Evolutionary conservation across 2,888 invertebrate genomes (phyloP), one percentile per base, ranked within the genome.

Genomic region (Sesamia inferens): DNA sequence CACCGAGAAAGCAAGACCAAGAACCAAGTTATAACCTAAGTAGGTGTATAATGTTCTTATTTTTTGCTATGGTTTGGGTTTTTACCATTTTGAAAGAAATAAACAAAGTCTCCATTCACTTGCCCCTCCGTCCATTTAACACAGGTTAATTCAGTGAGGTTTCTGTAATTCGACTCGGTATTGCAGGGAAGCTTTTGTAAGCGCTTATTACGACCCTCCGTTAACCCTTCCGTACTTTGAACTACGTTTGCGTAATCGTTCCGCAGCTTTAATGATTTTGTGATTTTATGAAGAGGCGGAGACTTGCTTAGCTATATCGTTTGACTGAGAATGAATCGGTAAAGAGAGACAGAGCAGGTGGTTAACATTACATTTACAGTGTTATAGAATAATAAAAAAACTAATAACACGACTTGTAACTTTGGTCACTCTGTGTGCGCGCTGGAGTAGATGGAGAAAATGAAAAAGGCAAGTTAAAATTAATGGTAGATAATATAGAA

Each of bases 161-260:
- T 80, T 76, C 84, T 88, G 93, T 90, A 94, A 94, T 90, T 90
- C 89, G 90, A 93, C 78, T 90, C 92, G 90, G 91, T 91, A 85
- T 87, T 81, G 83, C 76, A 81, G 87, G 88, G 85, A 84, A 87
- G 84, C 83, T 86, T 86, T 85, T 89, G 89, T 86, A 88, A 85
- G 91, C 89, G 89, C 92, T 92, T 94, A 94, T 94, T 93, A 93
- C 93, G 89, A 90, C 92, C 91, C 89, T 91, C 93, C 88, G 57
- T 94, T 94, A 94, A 94, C 93, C 94, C 93, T 92, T 93, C 89
- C 91, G 88, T 84, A 88, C 88, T 77, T 78, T 76, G 88, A 91
- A 91, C 92, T 91, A 90, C 89, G 90, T 89, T 86, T 83, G 86
- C 81, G 85, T 90, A 92, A 91, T 89, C 84, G 81, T 89, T 90